Evolutionary conservation across 92 coral and sea anemone species (phyloP), one percentile per base, ranked within the genome.

Genomic region (Paramuricea clavata): DNA sequence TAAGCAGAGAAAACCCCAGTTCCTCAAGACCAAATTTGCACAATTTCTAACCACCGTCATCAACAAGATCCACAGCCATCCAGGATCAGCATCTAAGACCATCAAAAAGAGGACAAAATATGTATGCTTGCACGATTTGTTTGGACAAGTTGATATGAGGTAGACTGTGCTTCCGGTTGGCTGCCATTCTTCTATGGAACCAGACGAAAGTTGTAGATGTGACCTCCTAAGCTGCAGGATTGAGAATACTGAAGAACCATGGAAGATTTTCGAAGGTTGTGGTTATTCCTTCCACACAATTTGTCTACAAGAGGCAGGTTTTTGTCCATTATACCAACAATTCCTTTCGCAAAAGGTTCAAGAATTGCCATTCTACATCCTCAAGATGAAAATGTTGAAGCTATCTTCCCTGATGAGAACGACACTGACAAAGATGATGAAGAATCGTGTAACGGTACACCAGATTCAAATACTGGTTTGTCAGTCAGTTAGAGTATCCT

Each of bases 351-450:
- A 54, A 19, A 54, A 54, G 62, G 62, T 54, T 21, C 62, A 54
- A 19, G 27, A 54, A 19, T 21, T 21, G 70, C 70, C 39, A 62
- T 62, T 62, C 35, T 62, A 16, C 80, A 54, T 42, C 85, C 67
- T 44, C 31, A 54, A 49, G 16, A 42, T 27, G 19, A 54, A 2
- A 54, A 19, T 54, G 26, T 54, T 54, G 62, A 21, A 17, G 62
- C 3, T 21, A 54, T 54, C 62, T 6, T 17, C 62, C 62, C 62
- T 54, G 62, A 54, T 54, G 26, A 54, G 25, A 19, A 54, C 8
- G 26, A 54, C 62, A 54, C 23, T 19, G 62, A 13, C 27, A 54
- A 54, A 19, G 26, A 54, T 13, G 62, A 54, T 54, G 62, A 54
- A 17, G 62, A 54, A 17, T 19, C 62, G 8, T 54, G 19, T 8